Base-by-base conservation (phyloP, 1,140 invertebrate genomes). In the Lycorma delicatula region DNA sequence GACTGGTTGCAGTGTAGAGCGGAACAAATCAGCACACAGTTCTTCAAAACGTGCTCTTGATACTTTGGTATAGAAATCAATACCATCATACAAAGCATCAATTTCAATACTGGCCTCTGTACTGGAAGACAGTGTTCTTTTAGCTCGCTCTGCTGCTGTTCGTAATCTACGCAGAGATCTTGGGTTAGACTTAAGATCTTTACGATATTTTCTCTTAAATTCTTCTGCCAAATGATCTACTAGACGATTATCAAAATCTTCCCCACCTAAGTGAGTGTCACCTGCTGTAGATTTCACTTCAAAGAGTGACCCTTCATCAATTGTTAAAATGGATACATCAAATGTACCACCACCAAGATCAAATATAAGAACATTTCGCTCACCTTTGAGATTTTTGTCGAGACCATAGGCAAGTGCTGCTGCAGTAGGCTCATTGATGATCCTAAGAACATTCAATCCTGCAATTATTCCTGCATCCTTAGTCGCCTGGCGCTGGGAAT, bases 371-470 rank as follows among this genome's bases (percentile, higher is more conserved):
- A 72, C 55, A 20, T 48, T 57, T 76, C 9, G 77, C 76, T 62
- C 80, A 2, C 48, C 56, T 26, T 6, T 78, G 77, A 23, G 78
- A 77, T 46, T 79, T 76, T 31, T 79, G 78, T 54, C 60, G 59
- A 99, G 79, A 73, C 96, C 96, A 74, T 98, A 98, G 44, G 96
- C 96, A 78, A 99, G 97, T 65, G 96, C 96, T 62, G 96, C 96
- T 62, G 96, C 96, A 58, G 95, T 98, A 31, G 96, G 96, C 76
- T 98, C 96, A 66, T 91, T 91, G 68, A 91, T 91, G 66, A 91
- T 91, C 75, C 89, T 81, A 64, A 93, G 76, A 64, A 91, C 86
- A 65, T 93, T 90, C 61, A 91, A 72, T 54, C 81, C 83, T 64
- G 89, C 84, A 75, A 92, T 91, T 66, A 84, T 20, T 26, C 49